phyloP scores from a whole-genome alignment of 2,113 vertebrate genomes.

The Engystomops pustulosus region DNA sequence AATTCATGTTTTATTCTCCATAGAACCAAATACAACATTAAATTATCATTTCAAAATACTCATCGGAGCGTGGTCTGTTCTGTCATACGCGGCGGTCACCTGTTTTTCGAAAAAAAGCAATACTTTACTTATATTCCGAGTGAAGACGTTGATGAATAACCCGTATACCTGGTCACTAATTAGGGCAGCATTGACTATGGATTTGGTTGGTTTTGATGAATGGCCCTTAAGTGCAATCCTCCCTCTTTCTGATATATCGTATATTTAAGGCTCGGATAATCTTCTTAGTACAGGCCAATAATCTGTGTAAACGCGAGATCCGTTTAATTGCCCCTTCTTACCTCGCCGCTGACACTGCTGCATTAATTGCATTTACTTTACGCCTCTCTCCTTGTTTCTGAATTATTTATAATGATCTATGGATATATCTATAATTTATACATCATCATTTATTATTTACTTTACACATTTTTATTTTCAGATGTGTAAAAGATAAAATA shows the following conservation, averaged over 20 bases:
- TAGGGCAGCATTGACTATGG: slow-evolving; percentile 3
- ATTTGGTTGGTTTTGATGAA: slow-evolving; percentile 4
- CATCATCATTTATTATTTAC: slow-evolving; percentile 12
- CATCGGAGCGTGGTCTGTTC: not conserved
- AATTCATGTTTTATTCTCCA: not conserved
- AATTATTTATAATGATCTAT: slow-evolving; percentile 19
- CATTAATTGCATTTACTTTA: slow-evolving; percentile 14
- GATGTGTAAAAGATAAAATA: not conserved
- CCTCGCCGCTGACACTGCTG: not conserved
- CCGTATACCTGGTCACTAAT: not conserved
- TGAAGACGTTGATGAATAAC: slow-evolving; percentile 24
- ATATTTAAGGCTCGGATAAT: slow-evolving; percentile 25
- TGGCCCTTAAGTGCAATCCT: not conserved
- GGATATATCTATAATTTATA: not conserved
- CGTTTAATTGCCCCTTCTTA: not conserved
- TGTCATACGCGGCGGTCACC: not conserved
- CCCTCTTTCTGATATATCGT: not conserved
- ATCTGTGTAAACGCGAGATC: not conserved
- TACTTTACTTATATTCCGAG: not conserved
- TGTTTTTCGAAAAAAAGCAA: not conserved
- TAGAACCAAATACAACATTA: no score
- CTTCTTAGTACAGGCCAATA: not conserved
- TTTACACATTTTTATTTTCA: not conserved
- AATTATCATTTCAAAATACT: not conserved
- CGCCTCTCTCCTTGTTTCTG: not conserved